Evolutionary conservation across 2,888 invertebrate genomes (phyloP), one percentile per base, ranked within the genome.

Genomic region (Thecophora atra): DNA sequence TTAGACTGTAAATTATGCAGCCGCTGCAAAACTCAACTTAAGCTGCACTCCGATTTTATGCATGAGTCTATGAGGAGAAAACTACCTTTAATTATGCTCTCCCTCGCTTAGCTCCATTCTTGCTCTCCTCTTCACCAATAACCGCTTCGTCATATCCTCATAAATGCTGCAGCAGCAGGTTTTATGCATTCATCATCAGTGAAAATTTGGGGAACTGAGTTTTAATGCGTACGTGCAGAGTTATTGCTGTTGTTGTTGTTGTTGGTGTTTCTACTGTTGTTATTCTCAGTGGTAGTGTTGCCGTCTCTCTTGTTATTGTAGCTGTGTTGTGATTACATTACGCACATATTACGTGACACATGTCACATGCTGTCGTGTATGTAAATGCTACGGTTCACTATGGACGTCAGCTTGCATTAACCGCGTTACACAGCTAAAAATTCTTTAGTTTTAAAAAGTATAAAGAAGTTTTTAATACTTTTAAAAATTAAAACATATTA

Each of bases 151-250:
- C 51, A 51, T 44, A 11, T 15, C 47, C 47, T n/a, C 13, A 5
- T 17, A 19, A 28, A n/a, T 58, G 42, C 15, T 51, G 62, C 63
- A 44, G 37, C 68, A 37, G 60, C 30, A 37, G 62, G 30, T 62
- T 54, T 60, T 37, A 60, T 70, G 44, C 19, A 17, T 52, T 30
- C 58, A 30, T 63, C 58, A 30, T 63, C 24, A 47, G 24, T 37
- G 56, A 30, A 63, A 74, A 76, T 72, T 74, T 75, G 74, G 73
- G 75, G 73, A 75, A 76, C 72, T 76, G 74, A 74, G 75, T 75
- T 75, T 75, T 74, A 74, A 74, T 76, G 75, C 75, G 76, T 76
- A 72, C 54, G 60, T 69, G 60, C 60, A 62, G 26, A 60, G 47
- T 47, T 44, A 47, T 60, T 69, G 60, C 17, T 56, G 58, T 58